Base-by-base conservation (phyloP, 2,113 vertebrate genomes). In the Dissostichus mawsoni region DNA sequence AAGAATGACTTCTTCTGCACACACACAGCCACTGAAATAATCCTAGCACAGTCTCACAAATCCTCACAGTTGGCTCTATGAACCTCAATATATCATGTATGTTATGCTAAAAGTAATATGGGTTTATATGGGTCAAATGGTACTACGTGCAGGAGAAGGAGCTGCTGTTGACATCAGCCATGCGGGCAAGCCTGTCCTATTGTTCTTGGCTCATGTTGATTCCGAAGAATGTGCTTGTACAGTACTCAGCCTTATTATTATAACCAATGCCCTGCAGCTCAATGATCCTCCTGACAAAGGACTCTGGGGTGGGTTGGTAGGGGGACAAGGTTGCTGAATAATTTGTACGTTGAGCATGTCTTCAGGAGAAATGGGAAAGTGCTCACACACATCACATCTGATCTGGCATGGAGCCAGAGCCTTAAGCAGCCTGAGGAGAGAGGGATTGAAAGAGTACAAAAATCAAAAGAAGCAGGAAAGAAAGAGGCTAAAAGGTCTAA, bases 351-450 rank as follows among this genome's bases (percentile, higher is more conserved):
- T 72, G 83, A 90, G 87, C 85, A 64, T 87, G 91, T 94, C 86
- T 82, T 88, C 20, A 58, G 90, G 84, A 63, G 91, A 89, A 83
- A 92, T 80, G 83, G 2, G 58, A 94, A 92, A 86, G 72, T 8
- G 17, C 76, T 58, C 69, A 52, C 75, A 56, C 29, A 41, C 36
- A 41, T 41, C 82, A 74, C 88, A 57, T 93, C 91, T 89, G 89
- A 95, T 93, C 82, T 95, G 94, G 93, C 89, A 52, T 11, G 3
- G 5, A 69, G 88, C 92, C 93, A 51, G 2, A 82, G 81, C 69
- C 76, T 78, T 61, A 65, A 81, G 85, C 73, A 87, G 83, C 76
- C 88, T 79, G 41, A 76, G 90, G 91, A 83, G 71, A 72, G 76
- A 56, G 51, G 80, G 44, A 81, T 50, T 45, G n/a, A 29, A 71